A percentile compares a stretch with the other conserved stretches of the same genome.
These are phyloP conservation scores for Galeopterus variegatus DNA, from an alignment of 2,113 vertebrate genomes.

Conservation along the genomic window DNA sequence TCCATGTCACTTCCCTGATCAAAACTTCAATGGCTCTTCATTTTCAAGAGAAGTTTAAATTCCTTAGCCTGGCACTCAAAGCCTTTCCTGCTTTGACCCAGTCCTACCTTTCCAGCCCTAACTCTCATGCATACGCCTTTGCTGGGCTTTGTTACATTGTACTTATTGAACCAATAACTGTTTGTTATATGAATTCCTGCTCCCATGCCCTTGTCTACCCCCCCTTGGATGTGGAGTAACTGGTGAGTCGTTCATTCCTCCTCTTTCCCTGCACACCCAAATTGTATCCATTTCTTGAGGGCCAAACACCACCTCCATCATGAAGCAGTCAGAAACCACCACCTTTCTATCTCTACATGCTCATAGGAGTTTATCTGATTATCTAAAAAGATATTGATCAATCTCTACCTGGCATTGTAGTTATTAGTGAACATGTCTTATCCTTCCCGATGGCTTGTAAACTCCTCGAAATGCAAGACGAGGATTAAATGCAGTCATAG, in stretches of 20 bases:
- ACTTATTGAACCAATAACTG: neutral
- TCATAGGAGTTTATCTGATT: neutral
- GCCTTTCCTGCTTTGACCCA: neutral
- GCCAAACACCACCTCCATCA: neutral
- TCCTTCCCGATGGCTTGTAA: neutral
- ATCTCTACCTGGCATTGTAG: neutral
- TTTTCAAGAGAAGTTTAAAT: slow-evolving; percentile 8
- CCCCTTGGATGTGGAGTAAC: neutral
- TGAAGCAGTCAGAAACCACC: neutral
- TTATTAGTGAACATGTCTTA: neutral
- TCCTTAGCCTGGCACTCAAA: neutral
- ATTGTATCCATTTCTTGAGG: neutral
- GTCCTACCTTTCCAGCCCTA: neutral
- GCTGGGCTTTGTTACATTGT: neutral
- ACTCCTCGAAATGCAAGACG: neutral
- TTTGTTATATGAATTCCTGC: neutral
- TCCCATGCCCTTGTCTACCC: neutral
- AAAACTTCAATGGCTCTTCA: neutral
- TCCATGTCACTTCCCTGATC: neutral
- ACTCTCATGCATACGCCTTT: neutral
- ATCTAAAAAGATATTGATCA: neutral
- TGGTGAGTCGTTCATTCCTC: neutral
- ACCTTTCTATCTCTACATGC: neutral
- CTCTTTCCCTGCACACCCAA: neutral
- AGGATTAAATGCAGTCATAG: neutral